Percentiles rank a stretch among this genome's conserved stretches.
Evolutionary conservation across 2,113 vertebrate species (phyloP).

Genomic region (Oncorhynchus clarkii): DNA sequence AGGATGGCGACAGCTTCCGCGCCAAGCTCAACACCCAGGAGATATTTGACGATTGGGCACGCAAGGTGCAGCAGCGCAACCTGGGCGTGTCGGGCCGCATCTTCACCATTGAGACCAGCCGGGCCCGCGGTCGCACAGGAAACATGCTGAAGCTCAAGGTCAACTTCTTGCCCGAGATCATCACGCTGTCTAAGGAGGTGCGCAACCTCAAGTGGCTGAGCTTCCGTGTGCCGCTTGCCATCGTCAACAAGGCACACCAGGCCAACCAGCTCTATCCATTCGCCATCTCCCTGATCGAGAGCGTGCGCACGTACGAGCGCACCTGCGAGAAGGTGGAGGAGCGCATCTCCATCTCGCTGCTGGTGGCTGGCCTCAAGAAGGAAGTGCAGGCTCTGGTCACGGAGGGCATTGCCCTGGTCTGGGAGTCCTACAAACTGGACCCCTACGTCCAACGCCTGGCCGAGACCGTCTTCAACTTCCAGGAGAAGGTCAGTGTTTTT

Average conservation of each 20-base stretch:
- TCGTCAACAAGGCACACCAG: constrained; percentile 98
- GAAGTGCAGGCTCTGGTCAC: constrained; percentile 94
- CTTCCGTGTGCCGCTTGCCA: constrained; percentile 93
- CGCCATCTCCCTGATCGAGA: constrained; percentile 97
- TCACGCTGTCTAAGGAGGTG: constrained; percentile 96
- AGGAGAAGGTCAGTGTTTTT: constrained; percentile 86
- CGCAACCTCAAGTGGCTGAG: constrained; percentile 98
- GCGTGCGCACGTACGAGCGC: constrained; percentile 93
- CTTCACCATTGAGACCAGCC: constrained; percentile 94
- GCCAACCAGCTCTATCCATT: constrained; percentile 98
- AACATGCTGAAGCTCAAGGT: constrained; percentile 96
- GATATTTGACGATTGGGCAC: constrained; percentile 98
- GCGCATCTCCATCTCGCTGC: constrained; percentile 84
- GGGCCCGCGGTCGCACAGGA: constrained; percentile 86
- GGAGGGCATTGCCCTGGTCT: constrained; percentile 94
- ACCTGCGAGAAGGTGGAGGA: constrained; percentile 98
- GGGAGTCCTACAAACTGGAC: constrained; percentile 98
- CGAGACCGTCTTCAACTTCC: constrained; percentile 98
- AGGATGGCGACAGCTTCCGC: constrained; percentile 97
- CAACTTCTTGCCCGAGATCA: constrained; percentile 98
- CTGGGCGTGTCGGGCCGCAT: constrained; percentile 96
- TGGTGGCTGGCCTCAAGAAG: constrained; percentile 95
- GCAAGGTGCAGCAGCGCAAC: constrained; percentile 98
- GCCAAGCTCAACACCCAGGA: constrained; percentile 99
- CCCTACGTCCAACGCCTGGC: constrained; percentile 95